Base-by-base conservation (phyloP, 2,113 vertebrate genomes). In the Thunnus thynnus region DNA sequence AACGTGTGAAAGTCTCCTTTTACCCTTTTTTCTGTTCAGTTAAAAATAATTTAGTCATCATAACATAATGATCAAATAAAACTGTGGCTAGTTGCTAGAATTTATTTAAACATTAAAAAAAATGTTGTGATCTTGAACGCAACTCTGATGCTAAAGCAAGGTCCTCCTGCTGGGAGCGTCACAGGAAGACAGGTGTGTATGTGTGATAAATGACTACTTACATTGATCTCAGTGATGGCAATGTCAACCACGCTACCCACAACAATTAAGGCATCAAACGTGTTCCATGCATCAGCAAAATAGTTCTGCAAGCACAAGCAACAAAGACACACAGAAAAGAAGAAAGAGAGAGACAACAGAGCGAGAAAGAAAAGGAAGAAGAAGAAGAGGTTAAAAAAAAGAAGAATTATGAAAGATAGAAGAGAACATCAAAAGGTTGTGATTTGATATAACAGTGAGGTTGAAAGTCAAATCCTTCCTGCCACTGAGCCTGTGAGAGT, bases 241-340 rank as follows among this genome's bases (percentile, higher is more conserved):
- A 99, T 99, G 96, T 99, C 98, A 97, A 99, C 97, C 96, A 99
- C 96, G 96, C 98, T 99, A 98, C 98, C 98, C 93, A 99, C 98
- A 98, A 99, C 98, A 97, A 99, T 99, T 97, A 99, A 97, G 96
- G 98, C 98, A 97, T 99, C 98, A 97, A 99, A 99, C 92, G 98
- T 99, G 97, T 99, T 99, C 98, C 98, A 99, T 98, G 98, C 98
- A 97, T 99, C 98, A 96, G 97, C 97, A 96, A 99, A 99, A 98
- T 99, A 99, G 96, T 99, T 98, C 98, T 96, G 96, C 93, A 95
- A 96, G 95, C 95, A 95, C 93, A 77, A 94, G 88, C 78, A 50
- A 80, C 82, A 76, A 57, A 88, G 80, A 90, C 76, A 88, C 57
- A 89, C 32, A 96, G 92, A 96, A 91, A 95, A 92, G 82, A 85